Percentiles rank a stretch among this genome's conserved stretches.
These are phyloP conservation scores for Leuctra nigra DNA, from an alignment of 2,888 invertebrate genomes.

Conservation along the genomic window DNA sequence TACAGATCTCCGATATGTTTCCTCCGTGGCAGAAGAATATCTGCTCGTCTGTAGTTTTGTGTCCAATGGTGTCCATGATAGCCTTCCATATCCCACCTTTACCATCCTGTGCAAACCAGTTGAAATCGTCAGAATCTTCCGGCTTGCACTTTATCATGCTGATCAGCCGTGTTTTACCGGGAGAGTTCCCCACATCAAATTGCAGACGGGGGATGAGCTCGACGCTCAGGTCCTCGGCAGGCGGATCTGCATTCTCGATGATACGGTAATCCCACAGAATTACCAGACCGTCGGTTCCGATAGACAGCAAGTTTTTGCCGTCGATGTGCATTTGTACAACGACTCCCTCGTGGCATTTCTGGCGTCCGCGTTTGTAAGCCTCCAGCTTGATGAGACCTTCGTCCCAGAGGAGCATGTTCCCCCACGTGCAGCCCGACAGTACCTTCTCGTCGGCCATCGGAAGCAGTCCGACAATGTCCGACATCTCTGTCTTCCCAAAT, in stretches of 20 bases:
- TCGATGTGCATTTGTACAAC: conserved; percentile 57
- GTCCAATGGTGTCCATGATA: conserved; percentile 53
- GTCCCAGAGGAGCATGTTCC: conserved; percentile 88
- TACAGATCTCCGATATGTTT: conserved; percentile 57
- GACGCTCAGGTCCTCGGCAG: conserved; percentile 68
- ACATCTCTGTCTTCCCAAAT: conserved; percentile 85
- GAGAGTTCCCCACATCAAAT: conserved; percentile 42
- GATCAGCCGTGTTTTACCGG: conserved; percentile 40
- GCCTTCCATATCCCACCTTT: conserved; percentile 75
- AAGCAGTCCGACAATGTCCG: conserved; percentile 76
- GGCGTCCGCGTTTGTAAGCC: conserved; percentile 62
- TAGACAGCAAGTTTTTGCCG: conserved; percentile 47
- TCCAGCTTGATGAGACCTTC: conserved; percentile 81
- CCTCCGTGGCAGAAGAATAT: conserved; percentile 67
- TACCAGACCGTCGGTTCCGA: conserved; percentile 69
- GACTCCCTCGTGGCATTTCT: conserved; percentile 67
- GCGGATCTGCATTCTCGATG: conserved; percentile 79
- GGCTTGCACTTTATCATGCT: conserved; percentile 45
- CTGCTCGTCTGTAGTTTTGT: conserved; percentile 33
- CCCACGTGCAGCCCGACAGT: conserved; percentile 84
- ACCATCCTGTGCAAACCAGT: conserved; percentile 77
- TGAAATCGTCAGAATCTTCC: conserved; percentile 37
- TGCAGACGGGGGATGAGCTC: conserved; percentile 85
- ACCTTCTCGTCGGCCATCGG: conserved; percentile 82
- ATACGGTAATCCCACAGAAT: conserved; percentile 87